These are phyloP conservation scores for Branchinecta lindahli DNA, from an alignment of 1,140 invertebrate species.

Conservation along the genomic window DNA sequence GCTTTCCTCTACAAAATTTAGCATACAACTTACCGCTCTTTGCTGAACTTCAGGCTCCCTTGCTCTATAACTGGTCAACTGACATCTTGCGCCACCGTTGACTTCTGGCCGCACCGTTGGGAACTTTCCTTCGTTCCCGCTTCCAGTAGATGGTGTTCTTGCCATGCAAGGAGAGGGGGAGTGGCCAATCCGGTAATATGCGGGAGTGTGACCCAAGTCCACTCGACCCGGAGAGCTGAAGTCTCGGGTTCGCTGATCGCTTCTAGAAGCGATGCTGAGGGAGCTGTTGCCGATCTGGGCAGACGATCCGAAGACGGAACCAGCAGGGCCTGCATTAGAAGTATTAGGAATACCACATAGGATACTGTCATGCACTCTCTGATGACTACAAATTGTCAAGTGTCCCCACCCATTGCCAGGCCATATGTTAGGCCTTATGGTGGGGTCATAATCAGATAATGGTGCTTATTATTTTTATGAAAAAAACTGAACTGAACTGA, in stretches of 20 bases:
- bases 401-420: too few relatives aligned
- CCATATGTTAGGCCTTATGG: too few relatives aligned
- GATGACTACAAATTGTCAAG: too few relatives aligned
- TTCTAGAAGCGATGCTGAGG: neutral
- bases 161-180: neutral
- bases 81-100: neutral
- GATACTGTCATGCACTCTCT: too few relatives aligned
- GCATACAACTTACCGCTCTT: too few relatives aligned
- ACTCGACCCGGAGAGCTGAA: neutral
- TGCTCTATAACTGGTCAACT: neutral
- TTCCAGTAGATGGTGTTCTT: conserved; percentile 3
- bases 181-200: neutral
- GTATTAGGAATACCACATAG: too few relatives aligned
- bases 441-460: too few relatives aligned
- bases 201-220: neutral
- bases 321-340: too few relatives aligned
- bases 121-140: neutral
- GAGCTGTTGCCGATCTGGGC: neutral
- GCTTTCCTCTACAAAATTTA: too few relatives aligned
- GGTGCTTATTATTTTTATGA: too few relatives aligned
- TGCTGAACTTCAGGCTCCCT: neutral
- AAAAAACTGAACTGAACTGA: too few relatives aligned
- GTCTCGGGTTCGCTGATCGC: neutral
- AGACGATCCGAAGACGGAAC: neutral
- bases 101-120: neutral